Evolutionary conservation across 2,113 vertebrate species (phyloP).

Genomic region (Malurus melanocephalus): DNA sequence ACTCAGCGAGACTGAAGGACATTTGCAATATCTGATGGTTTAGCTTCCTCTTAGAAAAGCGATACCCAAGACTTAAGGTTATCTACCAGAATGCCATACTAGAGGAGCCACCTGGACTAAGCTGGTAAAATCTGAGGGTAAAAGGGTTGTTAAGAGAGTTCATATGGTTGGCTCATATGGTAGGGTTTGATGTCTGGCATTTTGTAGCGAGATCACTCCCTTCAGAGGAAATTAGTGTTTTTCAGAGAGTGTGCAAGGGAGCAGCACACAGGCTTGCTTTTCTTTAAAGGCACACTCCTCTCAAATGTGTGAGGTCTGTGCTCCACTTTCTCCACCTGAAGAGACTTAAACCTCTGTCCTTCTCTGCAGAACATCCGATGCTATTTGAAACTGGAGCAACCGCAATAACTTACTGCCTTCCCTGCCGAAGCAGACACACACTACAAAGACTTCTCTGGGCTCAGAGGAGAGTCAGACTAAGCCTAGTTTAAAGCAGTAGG

Average conservation of each 20-base stretch:
- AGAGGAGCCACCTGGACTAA: neutral
- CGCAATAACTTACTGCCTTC: neutral
- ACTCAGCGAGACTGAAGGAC: neutral
- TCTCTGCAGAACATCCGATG: neutral
- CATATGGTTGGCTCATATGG: rapidly evolving
- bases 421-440: neutral
- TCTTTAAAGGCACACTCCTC: neutral
- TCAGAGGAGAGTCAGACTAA: constrained; percentile 7
- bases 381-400: neutral
- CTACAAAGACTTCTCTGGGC: neutral
- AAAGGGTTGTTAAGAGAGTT: neutral
- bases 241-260: neutral
- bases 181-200: neutral
- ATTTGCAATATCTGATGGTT: neutral
- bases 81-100: neutral
- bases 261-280: neutral
- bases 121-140: neutral
- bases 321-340: neutral
- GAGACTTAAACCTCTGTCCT: neutral
- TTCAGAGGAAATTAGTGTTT: neutral
- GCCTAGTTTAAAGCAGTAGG: constrained; percentile 4
- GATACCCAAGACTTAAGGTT: neutral
- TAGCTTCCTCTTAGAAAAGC: neutral
- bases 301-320: neutral
- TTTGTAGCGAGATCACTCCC: neutral